Conservation (phyloP, 2,113 vertebrate species). For the Patagioenas fasciata region DNA sequence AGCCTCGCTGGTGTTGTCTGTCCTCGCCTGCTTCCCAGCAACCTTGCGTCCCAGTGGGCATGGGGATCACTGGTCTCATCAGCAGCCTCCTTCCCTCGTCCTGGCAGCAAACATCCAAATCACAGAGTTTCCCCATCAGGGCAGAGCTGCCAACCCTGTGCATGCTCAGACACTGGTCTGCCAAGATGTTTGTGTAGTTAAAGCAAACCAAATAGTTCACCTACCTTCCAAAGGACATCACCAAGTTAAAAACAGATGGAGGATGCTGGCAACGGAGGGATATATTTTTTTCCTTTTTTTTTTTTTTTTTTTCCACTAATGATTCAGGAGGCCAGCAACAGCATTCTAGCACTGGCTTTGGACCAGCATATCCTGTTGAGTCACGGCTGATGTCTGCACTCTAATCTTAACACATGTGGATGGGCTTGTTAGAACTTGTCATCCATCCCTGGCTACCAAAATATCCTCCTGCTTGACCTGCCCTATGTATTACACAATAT, state of each 20-base stretch:
- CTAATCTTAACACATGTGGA: constrained; percentile 69
- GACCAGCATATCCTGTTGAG: constrained; percentile 70
- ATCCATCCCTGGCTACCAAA: constrained; percentile 53
- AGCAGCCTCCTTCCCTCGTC: background rate
- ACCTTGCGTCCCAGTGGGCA: background rate
- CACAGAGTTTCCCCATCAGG: accelerated
- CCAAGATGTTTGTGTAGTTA: constrained; percentile 16
- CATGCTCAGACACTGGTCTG: background rate
- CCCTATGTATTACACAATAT: background rate
- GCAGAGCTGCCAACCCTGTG: background rate
- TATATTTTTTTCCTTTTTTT: background rate
- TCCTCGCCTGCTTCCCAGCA: background rate
- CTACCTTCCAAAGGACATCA: constrained; percentile 54
- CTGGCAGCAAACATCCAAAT: background rate
- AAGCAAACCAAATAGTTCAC: constrained; percentile 42
- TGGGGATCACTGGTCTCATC: accelerated
- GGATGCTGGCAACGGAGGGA: constrained; percentile 4
- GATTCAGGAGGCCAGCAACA: constrained; percentile 71
- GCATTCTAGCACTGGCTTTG: constrained; percentile 51
- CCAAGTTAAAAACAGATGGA: constrained; percentile 59
- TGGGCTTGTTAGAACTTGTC: constrained; percentile 71
- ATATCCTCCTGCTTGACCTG: constrained; percentile 46
- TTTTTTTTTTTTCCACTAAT: constrained; percentile 39
- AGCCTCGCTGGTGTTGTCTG: accelerated
- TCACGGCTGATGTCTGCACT: constrained; percentile 67